Conservation (phyloP, 2,797 vertebrate genomes). For the Balearica regulorum region DNA sequence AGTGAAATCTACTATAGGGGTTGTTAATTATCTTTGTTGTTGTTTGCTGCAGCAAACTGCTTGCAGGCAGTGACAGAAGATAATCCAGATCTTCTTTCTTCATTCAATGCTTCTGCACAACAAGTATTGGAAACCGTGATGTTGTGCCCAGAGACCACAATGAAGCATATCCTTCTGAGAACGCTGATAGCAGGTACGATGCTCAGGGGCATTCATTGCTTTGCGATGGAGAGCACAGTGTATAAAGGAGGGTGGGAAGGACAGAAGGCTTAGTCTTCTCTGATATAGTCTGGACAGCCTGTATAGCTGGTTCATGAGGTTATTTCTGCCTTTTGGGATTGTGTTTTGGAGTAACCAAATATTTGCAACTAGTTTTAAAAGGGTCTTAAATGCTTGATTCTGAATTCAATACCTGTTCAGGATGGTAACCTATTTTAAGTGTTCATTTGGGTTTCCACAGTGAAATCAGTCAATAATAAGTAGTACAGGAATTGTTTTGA, state of each 20-base stretch:
- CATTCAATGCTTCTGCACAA: constrained; percentile 76
- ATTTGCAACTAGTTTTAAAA: background rate
- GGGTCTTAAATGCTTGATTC: background rate
- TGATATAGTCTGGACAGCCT: background rate
- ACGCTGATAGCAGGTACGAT: constrained; percentile 86
- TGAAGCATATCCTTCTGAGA: constrained; percentile 85
- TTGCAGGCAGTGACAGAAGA: constrained; percentile 96
- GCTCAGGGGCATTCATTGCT: accelerated
- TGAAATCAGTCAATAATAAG: background rate
- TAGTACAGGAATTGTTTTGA: background rate
- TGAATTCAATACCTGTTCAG: background rate
- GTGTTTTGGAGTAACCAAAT: background rate
- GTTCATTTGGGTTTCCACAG: background rate
- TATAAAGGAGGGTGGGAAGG: background rate
- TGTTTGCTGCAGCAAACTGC: constrained; percentile 84
- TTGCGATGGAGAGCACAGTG: too few species aligned
- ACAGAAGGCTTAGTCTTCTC: background rate
- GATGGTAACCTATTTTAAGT: background rate
- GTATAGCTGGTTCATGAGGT: background rate
- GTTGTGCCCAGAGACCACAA: constrained; percentile 75
- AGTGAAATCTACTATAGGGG: background rate
- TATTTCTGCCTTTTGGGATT: background rate
- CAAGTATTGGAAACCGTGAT: constrained; percentile 82
- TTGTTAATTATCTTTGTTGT: constrained; percentile 12
- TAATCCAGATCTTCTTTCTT: constrained; percentile 87